A percentile compares a stretch with the other conserved stretches of the same genome.
Evolutionary conservation across 2,797 vertebrate genomes (phyloP).

Genomic region (Sebastes reedi): DNA sequence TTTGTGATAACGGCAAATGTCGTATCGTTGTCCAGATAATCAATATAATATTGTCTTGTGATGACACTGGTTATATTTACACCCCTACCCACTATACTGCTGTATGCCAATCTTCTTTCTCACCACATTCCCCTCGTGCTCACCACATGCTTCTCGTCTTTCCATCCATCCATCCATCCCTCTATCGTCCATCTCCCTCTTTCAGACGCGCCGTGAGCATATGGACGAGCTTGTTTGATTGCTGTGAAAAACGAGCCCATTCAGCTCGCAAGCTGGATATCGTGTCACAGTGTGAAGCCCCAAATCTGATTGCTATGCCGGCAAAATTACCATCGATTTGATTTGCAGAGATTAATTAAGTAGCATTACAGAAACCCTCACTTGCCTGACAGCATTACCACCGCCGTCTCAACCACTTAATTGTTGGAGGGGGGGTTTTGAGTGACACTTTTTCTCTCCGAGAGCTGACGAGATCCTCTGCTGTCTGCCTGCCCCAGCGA

Average conservation of each 20-base stretch:
- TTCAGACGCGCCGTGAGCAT: slow-evolving; percentile 26
- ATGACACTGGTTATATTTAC: no score
- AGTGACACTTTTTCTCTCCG: slow-evolving; percentile 52
- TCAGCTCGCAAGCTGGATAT: slow-evolving; percentile 44
- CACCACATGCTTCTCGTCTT: neutral
- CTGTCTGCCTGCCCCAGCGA: slow-evolving; percentile 49
- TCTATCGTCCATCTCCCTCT: slow-evolving; percentile 8
- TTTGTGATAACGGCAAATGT: rapidly evolving
- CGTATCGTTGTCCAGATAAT: no score
- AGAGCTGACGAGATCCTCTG: slow-evolving; percentile 51
- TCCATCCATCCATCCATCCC: neutral
- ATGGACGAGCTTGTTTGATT: slow-evolving; percentile 46
- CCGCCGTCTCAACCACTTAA: slow-evolving; percentile 55
- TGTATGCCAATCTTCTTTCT: neutral
- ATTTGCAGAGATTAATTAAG: slow-evolving; percentile 83
- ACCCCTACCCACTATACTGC: neutral
- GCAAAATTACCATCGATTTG: slow-evolving; percentile 75
- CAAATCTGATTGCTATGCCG: slow-evolving; percentile 63
- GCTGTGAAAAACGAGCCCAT: slow-evolving; percentile 46
- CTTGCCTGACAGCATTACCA: slow-evolving; percentile 59
- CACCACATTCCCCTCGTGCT: neutral
- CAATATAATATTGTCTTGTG: no score
- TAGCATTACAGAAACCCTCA: slow-evolving; percentile 62
- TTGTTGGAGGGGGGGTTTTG: slow-evolving; percentile 48
- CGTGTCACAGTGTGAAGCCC: slow-evolving; percentile 42